These are phyloP conservation scores for Schrankia costaestrigalis DNA, from an alignment of 2,888 invertebrate genomes.

Conservation along the genomic window DNA sequence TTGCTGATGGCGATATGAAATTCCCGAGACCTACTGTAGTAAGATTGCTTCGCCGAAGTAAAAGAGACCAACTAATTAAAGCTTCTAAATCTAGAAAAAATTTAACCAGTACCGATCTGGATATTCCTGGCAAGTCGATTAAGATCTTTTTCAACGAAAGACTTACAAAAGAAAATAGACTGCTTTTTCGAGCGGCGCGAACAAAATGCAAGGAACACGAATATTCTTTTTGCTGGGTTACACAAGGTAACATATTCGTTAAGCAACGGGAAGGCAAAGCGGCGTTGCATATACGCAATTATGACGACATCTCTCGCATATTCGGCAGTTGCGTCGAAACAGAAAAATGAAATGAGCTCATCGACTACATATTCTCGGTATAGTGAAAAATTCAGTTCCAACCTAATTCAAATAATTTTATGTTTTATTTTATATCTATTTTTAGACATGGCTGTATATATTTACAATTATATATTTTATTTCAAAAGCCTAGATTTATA, in stretches of 20 bases:
- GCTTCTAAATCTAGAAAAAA: conserved; percentile 21
- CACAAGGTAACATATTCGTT: conserved; percentile 14
- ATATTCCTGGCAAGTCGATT: conserved; percentile 2
- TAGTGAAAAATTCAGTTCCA: too few relatives aligned
- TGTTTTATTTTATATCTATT: too few relatives aligned
- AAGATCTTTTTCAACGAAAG: conserved; percentile 18
- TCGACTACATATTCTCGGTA: too few relatives aligned
- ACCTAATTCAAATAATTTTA: too few relatives aligned
- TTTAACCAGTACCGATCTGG: conserved; percentile 13
- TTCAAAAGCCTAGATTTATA: too few relatives aligned
- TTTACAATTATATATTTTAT: too few relatives aligned
- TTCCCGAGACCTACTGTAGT: conserved; percentile 20
- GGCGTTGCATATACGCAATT: neutral
- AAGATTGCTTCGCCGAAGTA: conserved; percentile 13
- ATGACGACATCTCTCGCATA: too few relatives aligned
- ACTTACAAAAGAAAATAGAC: conserved; percentile 18
- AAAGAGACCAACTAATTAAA: conserved; percentile 21
- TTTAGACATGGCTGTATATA: too few relatives aligned
- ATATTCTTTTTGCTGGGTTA: conserved; percentile 16
- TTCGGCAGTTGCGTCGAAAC: too few relatives aligned
- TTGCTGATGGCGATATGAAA: neutral
- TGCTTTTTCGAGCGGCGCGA: conserved; percentile 21
- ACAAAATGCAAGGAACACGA: conserved; percentile 5
- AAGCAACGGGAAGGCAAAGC: conserved; percentile 17
- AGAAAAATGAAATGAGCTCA: too few relatives aligned